Evolutionary conservation across 2,113 vertebrate species (phyloP).

Genomic region (Gallinago undulata): DNA sequence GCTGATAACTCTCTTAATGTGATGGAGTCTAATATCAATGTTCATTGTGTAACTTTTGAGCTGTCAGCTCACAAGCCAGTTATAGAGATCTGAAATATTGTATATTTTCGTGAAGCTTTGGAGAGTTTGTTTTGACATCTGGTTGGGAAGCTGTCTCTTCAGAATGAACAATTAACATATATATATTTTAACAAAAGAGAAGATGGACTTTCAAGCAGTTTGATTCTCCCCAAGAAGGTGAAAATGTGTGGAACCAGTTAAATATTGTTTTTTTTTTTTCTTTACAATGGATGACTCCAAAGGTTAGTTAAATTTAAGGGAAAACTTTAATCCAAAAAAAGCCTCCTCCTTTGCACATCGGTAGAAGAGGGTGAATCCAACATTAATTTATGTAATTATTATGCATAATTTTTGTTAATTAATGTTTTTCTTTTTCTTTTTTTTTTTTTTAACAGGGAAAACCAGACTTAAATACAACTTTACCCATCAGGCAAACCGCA

Average conservation of each 20-base stretch:
- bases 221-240: background rate
- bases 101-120: too few species aligned
- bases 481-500: slow-evolving; percentile 90
- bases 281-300: background rate
- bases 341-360: background rate
- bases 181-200: background rate
- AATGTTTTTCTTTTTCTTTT: background rate
- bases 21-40: background rate
- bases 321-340: background rate
- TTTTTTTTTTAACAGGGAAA: slow-evolving; percentile 75
- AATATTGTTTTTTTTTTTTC: background rate
- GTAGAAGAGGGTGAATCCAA: background rate
- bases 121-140: background rate
- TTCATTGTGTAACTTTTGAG: background rate
- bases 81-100: background rate
- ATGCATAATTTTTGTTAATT: background rate
- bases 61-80: background rate
- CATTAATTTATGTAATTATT: background rate
- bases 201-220: background rate
- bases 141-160: background rate
- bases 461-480: slow-evolving; percentile 86
- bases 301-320: background rate
- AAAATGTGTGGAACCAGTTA: background rate
- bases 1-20: background rate
- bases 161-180: background rate